phyloP scores from a whole-genome alignment of 2,888 invertebrate species.

The Liodrosophila aerea region DNA sequence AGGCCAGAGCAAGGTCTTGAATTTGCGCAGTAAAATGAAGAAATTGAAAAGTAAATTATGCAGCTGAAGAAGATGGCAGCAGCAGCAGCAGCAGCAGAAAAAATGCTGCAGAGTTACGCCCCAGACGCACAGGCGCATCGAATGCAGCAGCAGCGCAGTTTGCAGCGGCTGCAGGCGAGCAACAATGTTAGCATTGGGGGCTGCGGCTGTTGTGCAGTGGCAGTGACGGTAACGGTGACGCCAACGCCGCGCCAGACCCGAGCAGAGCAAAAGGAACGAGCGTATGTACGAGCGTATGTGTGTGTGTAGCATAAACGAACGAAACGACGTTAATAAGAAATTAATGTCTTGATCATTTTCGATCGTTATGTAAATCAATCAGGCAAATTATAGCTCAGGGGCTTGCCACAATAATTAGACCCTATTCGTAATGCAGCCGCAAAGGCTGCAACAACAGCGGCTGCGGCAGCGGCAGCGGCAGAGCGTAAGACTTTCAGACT shows the following conservation, averaged over 20 bases:
- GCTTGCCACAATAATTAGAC: slow-evolving; percentile 82
- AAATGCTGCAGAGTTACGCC: slow-evolving; percentile 63
- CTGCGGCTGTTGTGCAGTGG: slow-evolving; percentile 13
- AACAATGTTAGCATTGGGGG: slow-evolving; percentile 48
- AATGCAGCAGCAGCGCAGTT: slow-evolving; percentile 24
- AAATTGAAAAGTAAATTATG: slow-evolving; percentile 50
- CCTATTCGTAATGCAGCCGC: slow-evolving; percentile 79
- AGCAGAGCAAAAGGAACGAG: slow-evolving; percentile 10
- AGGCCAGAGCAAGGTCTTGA: too few relatives aligned
- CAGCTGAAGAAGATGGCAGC: slow-evolving; percentile 33
- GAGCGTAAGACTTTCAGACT: slow-evolving; percentile 10
- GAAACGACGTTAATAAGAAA: slow-evolving; percentile 81
- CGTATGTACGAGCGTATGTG: slow-evolving; percentile 25
- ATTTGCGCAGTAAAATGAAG: slow-evolving; percentile 23
- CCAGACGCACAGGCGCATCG: slow-evolving; percentile 49
- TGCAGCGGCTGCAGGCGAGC: slow-evolving; percentile 31
- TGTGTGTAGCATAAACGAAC: too few relatives aligned
- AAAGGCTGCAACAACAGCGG: slow-evolving; percentile 48
- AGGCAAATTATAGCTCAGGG: slow-evolving; percentile 82
- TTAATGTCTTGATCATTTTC: slow-evolving; percentile 83
- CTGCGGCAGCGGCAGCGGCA: slow-evolving; percentile 44
- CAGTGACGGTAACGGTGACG: slow-evolving; percentile 32
- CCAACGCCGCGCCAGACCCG: slow-evolving; percentile 19
- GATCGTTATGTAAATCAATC: slow-evolving; percentile 83
- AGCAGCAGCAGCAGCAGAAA: neutral